A percentile compares a stretch with the other conserved stretches of the same genome.
phyloP scores from a whole-genome alignment of 1,140 invertebrate genomes.

The Dufourea novaeangliae region DNA sequence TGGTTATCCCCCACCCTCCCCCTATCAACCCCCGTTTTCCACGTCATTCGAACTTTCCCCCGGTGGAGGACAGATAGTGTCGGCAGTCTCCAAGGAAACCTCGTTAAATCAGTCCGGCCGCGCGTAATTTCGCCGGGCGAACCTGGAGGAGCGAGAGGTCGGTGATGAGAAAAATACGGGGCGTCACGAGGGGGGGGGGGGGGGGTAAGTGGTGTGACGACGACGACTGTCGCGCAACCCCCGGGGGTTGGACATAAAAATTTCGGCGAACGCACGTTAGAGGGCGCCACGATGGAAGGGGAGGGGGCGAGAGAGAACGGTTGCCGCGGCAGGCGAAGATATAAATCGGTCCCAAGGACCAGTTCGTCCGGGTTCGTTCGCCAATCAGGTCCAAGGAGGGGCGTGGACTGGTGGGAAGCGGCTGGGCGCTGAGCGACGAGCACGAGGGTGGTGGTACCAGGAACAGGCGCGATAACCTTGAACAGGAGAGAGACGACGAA shows the following conservation, averaged over 20 bases:
- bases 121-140: conserved; percentile 47
- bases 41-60: background rate
- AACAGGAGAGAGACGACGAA: conserved; percentile 31
- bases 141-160: background rate
- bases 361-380: conserved; percentile 17
- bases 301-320: background rate
- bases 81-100: conserved; percentile 34
- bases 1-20: no score
- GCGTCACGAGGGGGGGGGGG: background rate
- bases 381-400: conserved; percentile 37
- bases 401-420: conserved; percentile 52
- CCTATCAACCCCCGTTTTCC: no score
- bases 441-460: conserved; percentile 38
- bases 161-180: conserved; percentile 40
- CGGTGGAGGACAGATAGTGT: conserved; percentile 21
- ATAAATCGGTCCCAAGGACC: conserved; percentile 70
- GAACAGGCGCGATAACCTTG: conserved; percentile 46
- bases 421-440: background rate
- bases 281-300: background rate
- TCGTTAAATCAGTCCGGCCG: conserved; percentile 61
- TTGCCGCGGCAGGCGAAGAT: conserved; percentile 41
- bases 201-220: background rate
- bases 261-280: conserved; percentile 29
- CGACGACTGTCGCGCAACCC: conserved; percentile 10
- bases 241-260: conserved; percentile 53